phyloP scores from a whole-genome alignment of 2,888 invertebrate genomes.

The Eueremaeus valkanovi region DNA sequence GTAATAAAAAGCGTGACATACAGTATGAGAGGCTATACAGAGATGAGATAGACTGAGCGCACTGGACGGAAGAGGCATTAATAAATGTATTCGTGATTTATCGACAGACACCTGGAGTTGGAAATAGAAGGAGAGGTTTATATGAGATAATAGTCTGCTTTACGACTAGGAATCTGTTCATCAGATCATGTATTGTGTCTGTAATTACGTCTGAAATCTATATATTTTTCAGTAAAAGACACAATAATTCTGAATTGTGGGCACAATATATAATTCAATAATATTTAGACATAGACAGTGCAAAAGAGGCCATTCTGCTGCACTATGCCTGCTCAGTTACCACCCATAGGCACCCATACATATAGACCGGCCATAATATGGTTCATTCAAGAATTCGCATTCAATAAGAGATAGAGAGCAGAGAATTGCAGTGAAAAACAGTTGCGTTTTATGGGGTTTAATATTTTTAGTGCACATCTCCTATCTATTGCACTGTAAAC shows the following conservation, averaged over 20 bases:
- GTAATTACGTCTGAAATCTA: conserved; percentile 13
- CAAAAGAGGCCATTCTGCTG: background rate
- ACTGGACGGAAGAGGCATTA: conserved; percentile 18
- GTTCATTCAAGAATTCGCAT: background rate
- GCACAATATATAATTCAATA: background rate
- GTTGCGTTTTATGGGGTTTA: conserved; percentile 14
- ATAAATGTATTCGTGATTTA: conserved; percentile 26
- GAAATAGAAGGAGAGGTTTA: background rate
- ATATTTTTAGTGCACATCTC: conserved; percentile 20
- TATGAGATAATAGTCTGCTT: conserved; percentile 13
- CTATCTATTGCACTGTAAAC: background rate
- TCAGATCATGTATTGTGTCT: background rate
- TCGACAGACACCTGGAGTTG: conserved; percentile 11
- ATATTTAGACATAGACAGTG: background rate
- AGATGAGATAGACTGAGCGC: background rate
- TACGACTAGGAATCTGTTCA: background rate
- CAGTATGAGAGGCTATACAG: background rate
- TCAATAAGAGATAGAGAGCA: background rate
- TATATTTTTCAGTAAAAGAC: background rate
- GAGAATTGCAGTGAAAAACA: background rate
- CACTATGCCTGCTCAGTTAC: too few species aligned
- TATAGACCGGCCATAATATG: background rate
- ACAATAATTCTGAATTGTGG: background rate
- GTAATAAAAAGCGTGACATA: conserved; percentile 1
- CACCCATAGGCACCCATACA: conserved; percentile 22